Percentiles rank a stretch among this genome's conserved stretches.
Conservation (phyloP, 2,797 vertebrate species). For the Vireo griseus region DNA sequence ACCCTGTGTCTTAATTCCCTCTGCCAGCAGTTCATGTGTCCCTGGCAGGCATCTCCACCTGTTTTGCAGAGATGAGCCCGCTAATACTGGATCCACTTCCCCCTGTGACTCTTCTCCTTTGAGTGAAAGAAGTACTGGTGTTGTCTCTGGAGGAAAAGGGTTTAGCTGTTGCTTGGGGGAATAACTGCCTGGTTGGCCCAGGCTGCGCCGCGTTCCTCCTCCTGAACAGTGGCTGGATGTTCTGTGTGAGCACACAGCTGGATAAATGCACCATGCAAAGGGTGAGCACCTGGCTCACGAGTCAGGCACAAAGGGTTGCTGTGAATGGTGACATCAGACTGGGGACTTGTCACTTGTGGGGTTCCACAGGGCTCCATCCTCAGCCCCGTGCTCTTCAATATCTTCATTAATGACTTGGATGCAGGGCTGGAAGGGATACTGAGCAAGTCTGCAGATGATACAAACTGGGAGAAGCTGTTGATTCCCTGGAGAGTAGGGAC, state of each 20-base stretch:
- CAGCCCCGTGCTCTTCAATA: rapidly evolving
- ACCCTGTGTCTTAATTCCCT: background rate
- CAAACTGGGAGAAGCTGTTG: background rate
- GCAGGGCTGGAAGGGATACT: background rate
- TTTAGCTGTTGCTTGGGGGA: background rate
- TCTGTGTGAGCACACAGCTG: background rate
- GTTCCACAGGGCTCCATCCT: background rate
- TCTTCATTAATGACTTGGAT: background rate
- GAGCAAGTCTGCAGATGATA: background rate
- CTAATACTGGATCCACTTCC: background rate
- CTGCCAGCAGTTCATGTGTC: background rate
- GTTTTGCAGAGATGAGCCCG: rapidly evolving
- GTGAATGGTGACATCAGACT: background rate
- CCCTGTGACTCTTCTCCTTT: rapidly evolving
- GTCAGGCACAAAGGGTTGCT: background rate
- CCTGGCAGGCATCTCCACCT: background rate
- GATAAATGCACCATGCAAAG: background rate
- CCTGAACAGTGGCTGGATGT: rapidly evolving
- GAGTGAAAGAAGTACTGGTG: rapidly evolving
- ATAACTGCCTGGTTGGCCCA: background rate
- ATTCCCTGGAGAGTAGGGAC: background rate
- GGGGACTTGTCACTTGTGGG: background rate
- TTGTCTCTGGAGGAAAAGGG: background rate
- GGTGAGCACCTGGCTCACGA: background rate
- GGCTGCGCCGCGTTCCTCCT: background rate